A percentile compares a stretch with the other conserved stretches of the same genome.
phyloP scores from a whole-genome alignment of 1,140 invertebrate genomes.

The Lethocerus indicus region DNA sequence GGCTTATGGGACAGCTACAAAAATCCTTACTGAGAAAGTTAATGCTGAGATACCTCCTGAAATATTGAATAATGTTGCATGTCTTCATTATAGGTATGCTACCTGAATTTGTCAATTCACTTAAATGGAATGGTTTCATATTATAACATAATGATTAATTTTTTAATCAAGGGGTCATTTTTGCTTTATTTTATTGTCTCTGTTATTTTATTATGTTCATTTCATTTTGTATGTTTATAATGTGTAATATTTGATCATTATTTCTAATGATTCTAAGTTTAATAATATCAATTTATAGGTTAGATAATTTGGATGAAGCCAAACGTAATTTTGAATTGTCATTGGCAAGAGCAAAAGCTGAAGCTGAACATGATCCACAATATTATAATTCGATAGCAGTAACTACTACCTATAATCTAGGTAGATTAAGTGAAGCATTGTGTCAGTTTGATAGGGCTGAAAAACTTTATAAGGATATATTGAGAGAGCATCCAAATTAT shows the following conservation, averaged over 20 bases:
- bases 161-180: no score
- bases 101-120: no score
- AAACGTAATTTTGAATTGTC: conserved; percentile 76
- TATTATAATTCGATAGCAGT: conserved; percentile 96
- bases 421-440: conserved; percentile 79
- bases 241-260: neutral
- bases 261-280: conserved; percentile 5
- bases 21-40: conserved; percentile 84
- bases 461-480: conserved; percentile 89
- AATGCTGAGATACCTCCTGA: conserved; percentile 91
- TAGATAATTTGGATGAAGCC: conserved; percentile 68
- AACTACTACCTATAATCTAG: conserved; percentile 93
- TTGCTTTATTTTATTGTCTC: no score
- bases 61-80: conserved; percentile 95
- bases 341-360: conserved; percentile 57
- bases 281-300: conserved; percentile 25
- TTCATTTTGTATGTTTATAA: neutral
- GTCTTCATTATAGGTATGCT: conserved; percentile 80
- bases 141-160: no score
- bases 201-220: neutral
- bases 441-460: conserved; percentile 93
- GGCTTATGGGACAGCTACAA: conserved; percentile 86
- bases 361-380: conserved; percentile 71
- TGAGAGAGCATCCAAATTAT: conserved; percentile 97
- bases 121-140: no score